Conservation (phyloP, 2,113 vertebrate genomes). For the Numenius arquata region DNA sequence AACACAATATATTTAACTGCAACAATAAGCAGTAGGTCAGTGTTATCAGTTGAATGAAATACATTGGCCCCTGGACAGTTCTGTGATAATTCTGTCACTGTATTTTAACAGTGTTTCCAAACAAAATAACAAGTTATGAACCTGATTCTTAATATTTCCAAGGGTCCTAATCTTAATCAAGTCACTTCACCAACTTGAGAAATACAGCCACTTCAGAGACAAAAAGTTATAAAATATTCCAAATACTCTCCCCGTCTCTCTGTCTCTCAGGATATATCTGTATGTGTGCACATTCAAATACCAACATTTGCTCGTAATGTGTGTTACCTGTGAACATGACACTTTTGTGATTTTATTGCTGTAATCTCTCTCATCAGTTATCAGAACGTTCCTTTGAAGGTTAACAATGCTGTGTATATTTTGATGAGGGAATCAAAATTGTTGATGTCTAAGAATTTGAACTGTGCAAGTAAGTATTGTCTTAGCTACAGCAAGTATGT, state of each 20-base stretch:
- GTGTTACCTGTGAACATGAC: neutral
- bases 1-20: neutral
- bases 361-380: neutral
- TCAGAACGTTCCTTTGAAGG: neutral
- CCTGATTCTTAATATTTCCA: neutral
- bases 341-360: neutral
- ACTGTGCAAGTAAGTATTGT: neutral
- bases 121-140: neutral
- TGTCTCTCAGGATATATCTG: too few species aligned
- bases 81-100: neutral
- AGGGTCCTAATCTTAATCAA: neutral
- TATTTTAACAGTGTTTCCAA: neutral
- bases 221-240: neutral
- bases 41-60: neutral
- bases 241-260: neutral
- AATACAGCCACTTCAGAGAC: neutral
- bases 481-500: neutral
- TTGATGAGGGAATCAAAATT: neutral
- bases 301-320: neutral
- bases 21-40: neutral
- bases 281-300: neutral
- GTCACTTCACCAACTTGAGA: neutral
- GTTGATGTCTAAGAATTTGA: neutral
- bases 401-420: neutral
- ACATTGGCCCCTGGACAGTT: neutral